Evolutionary conservation across 2,797 vertebrate species (phyloP).

Genomic region (Pteronotus mesoamericanus): DNA sequence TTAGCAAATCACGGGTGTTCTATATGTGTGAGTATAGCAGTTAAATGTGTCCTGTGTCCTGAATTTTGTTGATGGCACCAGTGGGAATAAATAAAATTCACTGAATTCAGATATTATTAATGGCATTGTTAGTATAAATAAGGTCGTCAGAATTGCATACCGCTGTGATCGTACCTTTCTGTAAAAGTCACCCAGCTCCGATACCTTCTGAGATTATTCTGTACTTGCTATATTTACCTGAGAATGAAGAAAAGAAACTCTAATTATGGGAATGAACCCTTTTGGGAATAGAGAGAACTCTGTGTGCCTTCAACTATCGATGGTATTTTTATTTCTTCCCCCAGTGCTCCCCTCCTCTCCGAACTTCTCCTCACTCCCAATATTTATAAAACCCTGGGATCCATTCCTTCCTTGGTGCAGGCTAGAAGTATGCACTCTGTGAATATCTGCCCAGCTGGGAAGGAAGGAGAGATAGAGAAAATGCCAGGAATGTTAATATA

Average conservation of each 20-base stretch:
- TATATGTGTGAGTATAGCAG: background rate
- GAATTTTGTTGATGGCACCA: background rate
- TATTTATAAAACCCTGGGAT: background rate
- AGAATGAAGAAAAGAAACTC: constrained; percentile 24
- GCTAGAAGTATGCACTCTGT: background rate
- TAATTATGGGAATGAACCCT: background rate
- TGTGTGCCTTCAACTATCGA: background rate
- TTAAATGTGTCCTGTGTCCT: constrained; percentile 13
- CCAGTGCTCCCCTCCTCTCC: background rate
- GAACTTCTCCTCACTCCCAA: background rate
- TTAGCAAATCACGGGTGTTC: constrained; percentile 23
- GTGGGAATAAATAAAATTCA: constrained; percentile 29
- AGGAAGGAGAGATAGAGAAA: background rate
- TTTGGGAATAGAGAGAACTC: background rate
- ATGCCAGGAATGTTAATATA: background rate
- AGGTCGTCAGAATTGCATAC: background rate
- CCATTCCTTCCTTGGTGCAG: background rate
- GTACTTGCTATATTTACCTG: background rate
- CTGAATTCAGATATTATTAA: constrained; percentile 32
- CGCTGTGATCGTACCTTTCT: background rate
- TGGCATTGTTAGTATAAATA: background rate
- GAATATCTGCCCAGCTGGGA: background rate
- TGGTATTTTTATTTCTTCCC: background rate
- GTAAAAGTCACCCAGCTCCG: background rate
- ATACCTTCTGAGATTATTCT: background rate